Evolutionary conservation across 2,113 vertebrate genomes (phyloP), one percentile per base, ranked within the genome.

Genomic region (Malurus melanocephalus): DNA sequence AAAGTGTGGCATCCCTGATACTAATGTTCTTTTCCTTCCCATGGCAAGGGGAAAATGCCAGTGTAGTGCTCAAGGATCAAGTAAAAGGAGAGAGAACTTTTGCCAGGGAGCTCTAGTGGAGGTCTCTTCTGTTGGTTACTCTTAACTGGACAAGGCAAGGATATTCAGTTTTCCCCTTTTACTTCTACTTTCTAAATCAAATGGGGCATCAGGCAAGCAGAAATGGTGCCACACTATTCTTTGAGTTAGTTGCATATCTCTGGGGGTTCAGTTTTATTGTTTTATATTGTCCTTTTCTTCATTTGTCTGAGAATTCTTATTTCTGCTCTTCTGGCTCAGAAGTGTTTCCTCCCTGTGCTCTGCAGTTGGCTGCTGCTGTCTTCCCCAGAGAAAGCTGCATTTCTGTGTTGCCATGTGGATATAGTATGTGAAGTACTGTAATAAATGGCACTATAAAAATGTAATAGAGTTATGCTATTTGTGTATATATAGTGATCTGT

Each of bases 401-500:
- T 80, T 91, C 80, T 78, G 1, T 78, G 61, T 89, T 94, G 57
- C 79, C 74, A 45, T 76, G 67, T 90, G 69, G n/a, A 62, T 94
- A 35, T 86, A 91, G 93, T 72, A 81, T 61, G 61, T 78, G 92
- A 93, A 94, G 77, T 61, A 83, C 89, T 74, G 61, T 94, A 93
- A 92, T 94, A 87, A 95, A 95, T 93, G 85, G 66, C 59, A 57
- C 94, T 55, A 88, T 93, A 91, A 95, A 95, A 92, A 86, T 86
- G 80, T 88, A 91, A 95, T 91, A 88, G 91, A 87, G 87, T 93
- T 92, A 79, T 75, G 66, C 77, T 93, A 84, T 95, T 93, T 96
- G 69, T 93, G 68, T 95, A 95, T 97, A 93, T 93, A 93, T 93
- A 82, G 93, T 95, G 95, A 87, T 92, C 94, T 95, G 78, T 88